These are phyloP conservation scores for Drosophila pachea DNA, from an alignment of 1,140 invertebrate species.

Conservation along the genomic window DNA sequence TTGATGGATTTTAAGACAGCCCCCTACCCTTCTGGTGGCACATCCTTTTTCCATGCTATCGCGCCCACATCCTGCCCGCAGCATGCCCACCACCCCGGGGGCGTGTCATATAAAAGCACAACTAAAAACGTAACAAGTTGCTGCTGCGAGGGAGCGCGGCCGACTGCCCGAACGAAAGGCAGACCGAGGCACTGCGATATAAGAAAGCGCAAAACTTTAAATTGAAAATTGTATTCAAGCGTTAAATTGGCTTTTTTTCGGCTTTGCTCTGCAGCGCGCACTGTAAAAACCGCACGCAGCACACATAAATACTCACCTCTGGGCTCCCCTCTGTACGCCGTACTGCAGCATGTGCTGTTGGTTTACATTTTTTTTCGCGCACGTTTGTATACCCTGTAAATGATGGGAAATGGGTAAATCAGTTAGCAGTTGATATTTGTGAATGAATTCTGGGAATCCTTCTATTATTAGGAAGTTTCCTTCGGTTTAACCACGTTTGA, in stretches of 20 bases:
- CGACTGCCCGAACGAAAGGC: neutral
- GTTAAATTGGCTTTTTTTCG: constrained; percentile 76
- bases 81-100: constrained; percentile 12
- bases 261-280: constrained; percentile 35
- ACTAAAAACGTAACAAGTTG: constrained; percentile 52
- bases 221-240: constrained; percentile 78
- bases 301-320: constrained; percentile 39
- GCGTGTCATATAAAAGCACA: constrained; percentile 32
- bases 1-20: constrained; percentile 63
- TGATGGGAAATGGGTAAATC: neutral
- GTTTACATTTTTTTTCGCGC: constrained; percentile 2
- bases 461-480: neutral
- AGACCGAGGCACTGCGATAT: constrained; percentile 25
- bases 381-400: constrained; percentile 1
- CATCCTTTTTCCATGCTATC: constrained; percentile 26
- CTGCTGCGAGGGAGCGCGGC: neutral
- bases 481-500: too few relatives aligned
- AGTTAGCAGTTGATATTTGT: neutral
- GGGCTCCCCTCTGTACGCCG: constrained; percentile 1
- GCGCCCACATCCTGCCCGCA: constrained; percentile 11
- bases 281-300: constrained; percentile 46
- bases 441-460: too few relatives aligned
- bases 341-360: constrained; percentile 14
- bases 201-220: constrained; percentile 75
- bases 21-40: too few relatives aligned